These are phyloP conservation scores for Helleia helle DNA, from an alignment of 2,888 invertebrate species.

Conservation along the genomic window DNA sequence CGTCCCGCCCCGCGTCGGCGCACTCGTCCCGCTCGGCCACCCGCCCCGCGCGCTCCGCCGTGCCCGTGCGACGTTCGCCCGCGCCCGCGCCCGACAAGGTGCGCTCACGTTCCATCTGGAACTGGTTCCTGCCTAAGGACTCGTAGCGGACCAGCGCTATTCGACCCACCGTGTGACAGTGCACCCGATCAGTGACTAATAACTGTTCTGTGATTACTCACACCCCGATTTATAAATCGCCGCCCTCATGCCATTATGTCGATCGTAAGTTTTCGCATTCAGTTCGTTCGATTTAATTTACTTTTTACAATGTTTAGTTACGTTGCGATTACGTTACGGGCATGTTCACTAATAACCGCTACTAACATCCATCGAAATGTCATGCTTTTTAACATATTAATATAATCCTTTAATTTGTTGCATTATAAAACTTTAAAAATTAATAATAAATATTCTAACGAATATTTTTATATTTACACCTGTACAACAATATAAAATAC, in stretches of 20 bases:
- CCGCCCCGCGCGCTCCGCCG: slow-evolving; percentile 36
- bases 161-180: slow-evolving; percentile 50
- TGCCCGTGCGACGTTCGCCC: slow-evolving; percentile 42
- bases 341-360: slow-evolving; percentile 12
- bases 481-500: background rate
- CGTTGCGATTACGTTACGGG: slow-evolving; percentile 25
- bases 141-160: slow-evolving; percentile 25
- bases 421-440: background rate
- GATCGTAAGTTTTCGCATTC: slow-evolving; percentile 60
- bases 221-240: slow-evolving; percentile 6
- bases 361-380: slow-evolving; percentile 1
- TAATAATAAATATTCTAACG: too few relatives aligned
- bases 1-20: slow-evolving; percentile 40
- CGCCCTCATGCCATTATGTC: slow-evolving; percentile 63
- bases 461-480: too few relatives aligned
- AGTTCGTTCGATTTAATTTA: slow-evolving; percentile 19
- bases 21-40: slow-evolving; percentile 38
- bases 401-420: background rate
- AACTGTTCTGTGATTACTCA: slow-evolving; percentile 6
- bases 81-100: slow-evolving; percentile 74
- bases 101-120: slow-evolving; percentile 82
- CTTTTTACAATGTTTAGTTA: slow-evolving; percentile 23
- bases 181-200: slow-evolving; percentile 35
- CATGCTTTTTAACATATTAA: slow-evolving; percentile 4
- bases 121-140: slow-evolving; percentile 67